Base-by-base conservation (phyloP, 2,113 vertebrate genomes). In the Dasyprocta punctata region DNA sequence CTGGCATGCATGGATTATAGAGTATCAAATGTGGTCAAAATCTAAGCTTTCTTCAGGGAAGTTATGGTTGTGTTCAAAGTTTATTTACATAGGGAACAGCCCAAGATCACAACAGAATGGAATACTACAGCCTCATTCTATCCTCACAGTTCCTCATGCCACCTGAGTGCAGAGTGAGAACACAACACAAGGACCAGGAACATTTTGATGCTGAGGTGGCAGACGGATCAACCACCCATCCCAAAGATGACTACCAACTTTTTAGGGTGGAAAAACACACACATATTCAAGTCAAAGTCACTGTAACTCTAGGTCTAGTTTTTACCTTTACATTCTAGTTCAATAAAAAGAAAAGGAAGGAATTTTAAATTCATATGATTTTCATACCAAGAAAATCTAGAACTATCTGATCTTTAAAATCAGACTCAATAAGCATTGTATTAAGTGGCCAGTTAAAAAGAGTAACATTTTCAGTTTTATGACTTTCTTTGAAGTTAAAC, bases 311-410 rank as follows among this genome's bases (percentile, higher is more conserved):
- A 91, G 41, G 56, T 33, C 12, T 44, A 82, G 14, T 38, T 75
- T 52, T 71, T 10, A 52, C 41, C 69, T 80, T 94, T 81, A 82
- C 24, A 2, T 36, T 83, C 91, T 44, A 89, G 73, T 65, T 65
- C 36, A 63, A 1, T 83, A 73, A 88, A 58, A 92, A 94, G n/a
- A 26, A 63, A 92, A 92, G n/a, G 22, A 90, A 83, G n/a, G 36
- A 16, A 71, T 73, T 97, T 92, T 22, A 80, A 78, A 75, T 89
- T n/a, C 86, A 44, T 65, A 69, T 65, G 38, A 41, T 85, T 95
- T 73, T 93, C 63, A 12, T 83, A 54, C 26, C 44, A 67, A 67
- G 52, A 87, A 94, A 93, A 87, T 26, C 84, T 83, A 83, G 58
- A 47, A 83, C 49, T 85, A 30, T 75, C 24, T 33, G 6, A 78